phyloP scores from a whole-genome alignment of 2,888 invertebrate genomes.

The Leptinotarsa tumamoca region DNA sequence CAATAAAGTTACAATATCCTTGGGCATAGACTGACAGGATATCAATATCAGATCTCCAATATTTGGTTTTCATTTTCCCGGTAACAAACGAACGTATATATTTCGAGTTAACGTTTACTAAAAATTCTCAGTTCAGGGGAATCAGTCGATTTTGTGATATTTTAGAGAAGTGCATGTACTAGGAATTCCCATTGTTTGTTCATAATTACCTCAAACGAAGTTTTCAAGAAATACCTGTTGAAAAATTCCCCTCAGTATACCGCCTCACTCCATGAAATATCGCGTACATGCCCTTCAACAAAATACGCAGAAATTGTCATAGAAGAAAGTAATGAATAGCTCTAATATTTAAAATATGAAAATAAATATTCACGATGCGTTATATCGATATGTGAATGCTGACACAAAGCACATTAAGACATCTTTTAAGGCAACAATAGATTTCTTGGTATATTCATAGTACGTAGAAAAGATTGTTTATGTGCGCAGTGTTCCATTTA shows the following conservation, averaged over 20 bases:
- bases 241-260: neutral
- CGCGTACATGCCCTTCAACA: constrained; percentile 1
- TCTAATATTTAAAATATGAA: constrained; percentile 4
- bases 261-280: neutral
- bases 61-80: too few species aligned
- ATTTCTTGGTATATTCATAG: constrained; percentile 17
- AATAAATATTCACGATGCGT: constrained; percentile 10
- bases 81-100: too few species aligned
- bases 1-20: too few species aligned
- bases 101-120: neutral
- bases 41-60: too few species aligned
- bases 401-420: constrained; percentile 1
- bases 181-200: neutral
- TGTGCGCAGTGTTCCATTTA: neutral
- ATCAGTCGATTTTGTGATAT: neutral
- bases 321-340: neutral
- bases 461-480: constrained; percentile 11
- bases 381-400: neutral
- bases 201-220: neutral
- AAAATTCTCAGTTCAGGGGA: neutral
- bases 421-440: constrained; percentile 10
- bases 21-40: too few species aligned
- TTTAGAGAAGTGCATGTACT: neutral
- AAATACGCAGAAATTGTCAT: neutral
- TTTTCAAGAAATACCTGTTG: neutral